These are phyloP conservation scores for Sebastiscus tertius DNA, from an alignment of 2,797 vertebrate species.

Conservation along the genomic window DNA sequence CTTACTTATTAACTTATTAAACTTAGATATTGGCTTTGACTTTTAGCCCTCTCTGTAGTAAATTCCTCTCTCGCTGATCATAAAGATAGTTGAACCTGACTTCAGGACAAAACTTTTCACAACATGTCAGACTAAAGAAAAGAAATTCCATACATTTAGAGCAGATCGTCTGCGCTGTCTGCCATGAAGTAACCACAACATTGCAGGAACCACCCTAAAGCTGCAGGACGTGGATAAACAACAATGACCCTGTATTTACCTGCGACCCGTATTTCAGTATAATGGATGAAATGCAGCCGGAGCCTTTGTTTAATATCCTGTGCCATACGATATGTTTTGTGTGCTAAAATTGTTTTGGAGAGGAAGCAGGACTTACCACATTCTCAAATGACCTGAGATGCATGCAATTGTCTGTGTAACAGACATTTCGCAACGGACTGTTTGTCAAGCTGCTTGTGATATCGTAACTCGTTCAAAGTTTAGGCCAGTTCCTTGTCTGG, in stretches of 20 bases:
- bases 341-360: background rate
- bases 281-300: background rate
- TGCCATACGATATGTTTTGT: background rate
- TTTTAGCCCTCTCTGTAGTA: slow-evolving; percentile 11
- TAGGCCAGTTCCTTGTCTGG: background rate
- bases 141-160: background rate
- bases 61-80: background rate
- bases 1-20: slow-evolving; percentile 42
- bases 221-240: background rate
- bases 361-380: slow-evolving; percentile 2
- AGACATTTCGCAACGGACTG: background rate
- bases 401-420: background rate
- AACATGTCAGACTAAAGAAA: background rate
- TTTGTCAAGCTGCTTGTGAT: background rate
- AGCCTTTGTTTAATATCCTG: background rate
- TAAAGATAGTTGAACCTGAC: background rate
- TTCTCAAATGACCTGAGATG: background rate
- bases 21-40: background rate
- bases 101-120: background rate
- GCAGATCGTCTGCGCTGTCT: background rate
- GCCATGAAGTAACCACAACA: background rate
- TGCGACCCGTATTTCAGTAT: background rate
- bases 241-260: background rate
- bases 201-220: background rate
- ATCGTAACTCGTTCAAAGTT: background rate